These are phyloP conservation scores for Bungarus multicinctus DNA, from an alignment of 2,113 vertebrate species.

Conservation along the genomic window DNA sequence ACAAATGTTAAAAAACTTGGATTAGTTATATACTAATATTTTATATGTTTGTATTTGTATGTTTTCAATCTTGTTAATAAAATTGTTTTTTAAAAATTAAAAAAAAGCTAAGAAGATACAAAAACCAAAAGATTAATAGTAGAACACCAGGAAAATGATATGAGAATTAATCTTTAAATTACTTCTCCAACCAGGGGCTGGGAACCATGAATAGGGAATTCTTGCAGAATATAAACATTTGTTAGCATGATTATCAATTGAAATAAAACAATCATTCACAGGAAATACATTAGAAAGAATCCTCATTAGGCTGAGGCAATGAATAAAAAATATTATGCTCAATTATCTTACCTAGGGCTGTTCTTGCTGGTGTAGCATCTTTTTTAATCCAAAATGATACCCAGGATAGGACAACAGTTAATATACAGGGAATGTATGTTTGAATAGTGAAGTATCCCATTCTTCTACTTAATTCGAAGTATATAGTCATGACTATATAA, in stretches of 20 bases:
- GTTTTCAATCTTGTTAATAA: too few species aligned
- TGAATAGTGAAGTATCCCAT: slow-evolving; percentile 99
- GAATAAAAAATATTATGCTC: not conserved
- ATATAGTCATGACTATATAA: slow-evolving; percentile 95
- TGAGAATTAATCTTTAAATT: not conserved
- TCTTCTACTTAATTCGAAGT: slow-evolving; percentile 91
- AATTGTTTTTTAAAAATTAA: too few species aligned
- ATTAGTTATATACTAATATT: too few species aligned
- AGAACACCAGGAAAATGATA: not conserved
- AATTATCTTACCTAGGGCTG: slow-evolving; percentile 83
- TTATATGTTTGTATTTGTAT: too few species aligned
- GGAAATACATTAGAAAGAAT: not conserved
- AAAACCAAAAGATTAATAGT: not conserved
- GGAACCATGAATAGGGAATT: not conserved
- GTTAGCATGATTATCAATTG: not conserved
- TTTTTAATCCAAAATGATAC: slow-evolving; percentile 99
- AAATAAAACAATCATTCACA: not conserved
- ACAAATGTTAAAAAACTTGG: too few species aligned
- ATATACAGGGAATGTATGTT: slow-evolving; percentile 95
- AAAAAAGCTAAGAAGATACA: not conserved
- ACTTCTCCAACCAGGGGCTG: not conserved
- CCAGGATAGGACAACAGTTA: slow-evolving; percentile 96
- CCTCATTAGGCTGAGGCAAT: not conserved
- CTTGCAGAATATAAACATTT: not conserved
- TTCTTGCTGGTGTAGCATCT: slow-evolving; percentile 94